Base-by-base conservation (phyloP, 2,888 invertebrate genomes). In the Patella depressa region DNA sequence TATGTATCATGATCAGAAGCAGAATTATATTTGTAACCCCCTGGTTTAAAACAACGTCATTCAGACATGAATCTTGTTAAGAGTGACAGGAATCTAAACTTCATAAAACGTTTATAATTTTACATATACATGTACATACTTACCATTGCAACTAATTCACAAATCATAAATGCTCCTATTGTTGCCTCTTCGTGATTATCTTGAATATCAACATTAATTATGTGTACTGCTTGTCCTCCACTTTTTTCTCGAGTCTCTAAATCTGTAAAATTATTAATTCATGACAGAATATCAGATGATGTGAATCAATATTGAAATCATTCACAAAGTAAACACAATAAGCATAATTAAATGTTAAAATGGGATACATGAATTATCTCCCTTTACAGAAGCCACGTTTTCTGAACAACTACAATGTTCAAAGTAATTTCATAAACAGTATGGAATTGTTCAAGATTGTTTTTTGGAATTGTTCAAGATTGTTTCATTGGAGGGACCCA, bases 141-240 rank as follows among this genome's bases (percentile, higher is more conserved):
- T 93, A 96, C 96, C 95, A 96, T 95, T 77, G 95, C 95, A 84
- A 98, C 96, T 93, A 99, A 94, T 92, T 99, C 98, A 92, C 97
- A 97, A 84, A 99, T 98, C 86, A 98, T 94, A 93, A 99, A 98
- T 57, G 99, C 99, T 83, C 99, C 99, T 89, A 99, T 95, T 3
- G 99, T 97, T 0, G 99, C 99, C 92, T 99, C 99, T 92, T 99
- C 99, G 85, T 99, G 98, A 93, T 99, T 99, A 93, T 99, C 99
- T 91, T 97, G 98, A 87, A 99, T 98, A 91, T 99, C 99, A 85
- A 99, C 95, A 92, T 99, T 99, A 77, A 99, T 95, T 71, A 99
- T 95, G 93, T 99, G 99, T 3, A 97, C 98, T 9, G 97, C 96
- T 76, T 96, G 95, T 92, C 81, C 82, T 7, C 96, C 96, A 74